Conservation (phyloP, 1,140 invertebrate species). For the Conus betulinus region DNA sequence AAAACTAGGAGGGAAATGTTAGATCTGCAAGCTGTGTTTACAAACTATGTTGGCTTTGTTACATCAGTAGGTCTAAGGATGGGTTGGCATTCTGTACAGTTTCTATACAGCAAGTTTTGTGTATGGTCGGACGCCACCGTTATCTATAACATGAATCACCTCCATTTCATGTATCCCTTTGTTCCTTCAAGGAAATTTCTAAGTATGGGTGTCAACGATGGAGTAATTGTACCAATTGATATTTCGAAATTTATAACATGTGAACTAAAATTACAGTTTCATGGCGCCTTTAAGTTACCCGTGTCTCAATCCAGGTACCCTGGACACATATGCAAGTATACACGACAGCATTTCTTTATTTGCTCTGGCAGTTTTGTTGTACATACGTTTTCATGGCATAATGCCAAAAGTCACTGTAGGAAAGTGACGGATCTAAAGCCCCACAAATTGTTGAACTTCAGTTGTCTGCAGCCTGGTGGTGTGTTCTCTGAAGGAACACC, state of each 20-base stretch:
- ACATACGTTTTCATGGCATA: neutral
- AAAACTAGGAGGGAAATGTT: neutral
- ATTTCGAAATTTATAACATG: neutral
- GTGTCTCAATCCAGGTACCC: neutral
- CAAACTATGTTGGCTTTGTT: neutral
- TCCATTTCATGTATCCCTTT: neutral
- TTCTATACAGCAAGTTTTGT: neutral
- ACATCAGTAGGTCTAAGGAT: neutral
- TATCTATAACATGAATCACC: neutral
- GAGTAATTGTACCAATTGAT: neutral
- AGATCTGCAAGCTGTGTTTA: neutral
- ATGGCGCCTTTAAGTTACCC: neutral
- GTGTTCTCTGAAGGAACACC: neutral
- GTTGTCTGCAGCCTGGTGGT: neutral
- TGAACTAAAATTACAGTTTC: neutral
- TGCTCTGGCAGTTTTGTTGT: neutral
- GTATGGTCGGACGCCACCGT: neutral
- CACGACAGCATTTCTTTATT: neutral
- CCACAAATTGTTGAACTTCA: neutral
- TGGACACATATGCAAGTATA: neutral
- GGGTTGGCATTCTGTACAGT: neutral
- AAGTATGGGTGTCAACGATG: too few relatives aligned
- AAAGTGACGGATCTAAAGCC: neutral
- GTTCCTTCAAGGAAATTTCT: neutral
- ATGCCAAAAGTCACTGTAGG: neutral